Conservation (phyloP, 2,113 vertebrate genomes). For the Ageneiosus marmoratus region DNA sequence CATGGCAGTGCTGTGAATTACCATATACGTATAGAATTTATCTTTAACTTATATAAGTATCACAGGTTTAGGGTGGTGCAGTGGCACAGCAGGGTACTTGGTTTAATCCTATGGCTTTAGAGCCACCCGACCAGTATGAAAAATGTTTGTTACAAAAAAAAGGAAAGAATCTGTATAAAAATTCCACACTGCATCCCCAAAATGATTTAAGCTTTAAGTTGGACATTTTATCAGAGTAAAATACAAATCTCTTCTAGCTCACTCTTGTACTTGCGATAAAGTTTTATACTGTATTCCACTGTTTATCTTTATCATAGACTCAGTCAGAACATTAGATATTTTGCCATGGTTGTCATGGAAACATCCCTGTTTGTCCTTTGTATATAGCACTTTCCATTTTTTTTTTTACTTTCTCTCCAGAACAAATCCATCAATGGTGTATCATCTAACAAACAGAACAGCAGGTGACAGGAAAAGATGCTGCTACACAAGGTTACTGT, state of each 20-base stretch:
- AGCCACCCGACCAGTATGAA: not conserved
- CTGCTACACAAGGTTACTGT: constrained; percentile 58
- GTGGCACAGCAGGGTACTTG: not conserved
- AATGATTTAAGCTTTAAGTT: not conserved
- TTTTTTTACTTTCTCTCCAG: constrained; percentile 50
- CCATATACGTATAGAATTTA: not conserved
- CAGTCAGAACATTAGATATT: not conserved
- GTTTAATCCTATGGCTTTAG: not conserved
- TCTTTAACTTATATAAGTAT: not conserved
- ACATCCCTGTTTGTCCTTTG: not conserved
- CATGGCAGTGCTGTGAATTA: not conserved
- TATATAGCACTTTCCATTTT: not conserved
- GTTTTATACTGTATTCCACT: not conserved
- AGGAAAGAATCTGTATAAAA: not conserved
- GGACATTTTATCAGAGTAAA: not conserved
- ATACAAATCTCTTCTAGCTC: not conserved
- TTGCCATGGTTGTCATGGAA: not conserved
- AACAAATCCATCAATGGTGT: constrained; percentile 72
- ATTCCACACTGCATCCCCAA: not conserved
- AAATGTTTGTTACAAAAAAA: not conserved
- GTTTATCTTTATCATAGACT: not conserved
- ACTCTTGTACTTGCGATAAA: not conserved
- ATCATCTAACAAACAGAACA: constrained; percentile 52
- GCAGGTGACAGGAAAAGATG: constrained; percentile 63
- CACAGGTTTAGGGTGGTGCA: not conserved